Evolutionary conservation across 1,140 invertebrate genomes (phyloP), one percentile per base, ranked within the genome.

Genomic region (Acromyrmex heyeri): DNA sequence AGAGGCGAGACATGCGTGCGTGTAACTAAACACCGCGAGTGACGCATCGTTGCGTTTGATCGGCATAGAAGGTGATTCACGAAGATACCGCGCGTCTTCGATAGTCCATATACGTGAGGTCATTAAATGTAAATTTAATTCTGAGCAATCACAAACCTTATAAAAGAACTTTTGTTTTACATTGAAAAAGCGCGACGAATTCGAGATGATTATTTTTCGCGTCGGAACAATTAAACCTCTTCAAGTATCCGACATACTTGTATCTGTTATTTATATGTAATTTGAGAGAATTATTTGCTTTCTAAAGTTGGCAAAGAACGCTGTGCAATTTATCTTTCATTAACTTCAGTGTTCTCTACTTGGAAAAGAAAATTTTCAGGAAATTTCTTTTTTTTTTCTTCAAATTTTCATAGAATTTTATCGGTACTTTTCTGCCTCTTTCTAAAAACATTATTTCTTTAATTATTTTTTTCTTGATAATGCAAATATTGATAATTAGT

Each of bases 11-110:
- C 27, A 27, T 7, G 38, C 10, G 73, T 61, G 53, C 24, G 34
- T 10, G 53, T 48, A 59, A 59, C 62, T 81, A 59, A 72, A 57
- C 50, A 10, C 50, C 27, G 69, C 69, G 69, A 50, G 34, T 83
- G 79, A 83, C 79, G 79, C 79, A 83, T 75, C 79, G 55, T 73
- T 61, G 55, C 24, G 79, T 83, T 83, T 50, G 67, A 73, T 83
- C 67, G 69, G 67, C 55, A 21, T 34, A 27, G 57, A 82, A 73
- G 79, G 38, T 83, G 79, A 83, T 73, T 83, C 79, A 83, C 67
- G 18, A 7, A 73, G 79, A 83, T 83, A 59, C 24, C 14, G 38
- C 79, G 34, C 79, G 59, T 62, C 55, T 83, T 75, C 30, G 69
- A 83, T 59, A 83, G 38, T 34, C 69, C 21, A 48, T 48, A 50